Base-by-base conservation (phyloP, 2,113 vertebrate species). In the Amblyornis subalaris region DNA sequence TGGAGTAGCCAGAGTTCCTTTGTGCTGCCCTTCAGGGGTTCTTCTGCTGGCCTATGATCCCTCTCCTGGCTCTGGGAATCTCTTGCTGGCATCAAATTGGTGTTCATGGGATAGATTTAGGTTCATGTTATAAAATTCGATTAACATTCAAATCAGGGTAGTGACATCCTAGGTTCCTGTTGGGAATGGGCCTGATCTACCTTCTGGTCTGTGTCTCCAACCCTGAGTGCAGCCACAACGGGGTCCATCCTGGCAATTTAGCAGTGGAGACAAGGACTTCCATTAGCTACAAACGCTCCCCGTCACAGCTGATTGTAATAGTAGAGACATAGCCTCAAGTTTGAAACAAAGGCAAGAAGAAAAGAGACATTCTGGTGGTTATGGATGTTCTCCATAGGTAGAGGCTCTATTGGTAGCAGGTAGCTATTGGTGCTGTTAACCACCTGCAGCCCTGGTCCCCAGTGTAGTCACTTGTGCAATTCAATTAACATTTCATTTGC, bases 211-310 rank as follows among this genome's bases (percentile, higher is more conserved):
- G 0, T 73, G 35, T 20, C 33, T 86, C 60, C 3, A 3, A 23
- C 16, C 24, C 12, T 2, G 0, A 12, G 19, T 2, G 0, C 64
- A 87, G 40, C 10, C 40, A 48, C 1, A 0, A 10, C 48, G 51
- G 19, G 26, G 21, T n/a, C 24, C 36, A 20, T 71, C 92, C 35
- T 84, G 45, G 16, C 8, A 74, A 40, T 38, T 47, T 47, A 48
- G 21, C 28, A 87, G 28, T 23, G 60, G 28, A 85, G 24, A 53
- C 10, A 71, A 51, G 23, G 20, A 29, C 12, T 94, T 91, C 25
- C 23, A 84, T 45, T 60, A 48, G 10, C 10, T 51, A 51, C 11
- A 81, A 74, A 38, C 14, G 3, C 12, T 92, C 26, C 77, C 48
- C 80, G 53, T 12, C 42, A 58, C 12, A 5, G 3, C 0, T 33